A percentile compares a stretch with the other conserved stretches of the same genome.
phyloP scores from a whole-genome alignment of 2,888 invertebrate species.

The Calameuta pallipes region DNA sequence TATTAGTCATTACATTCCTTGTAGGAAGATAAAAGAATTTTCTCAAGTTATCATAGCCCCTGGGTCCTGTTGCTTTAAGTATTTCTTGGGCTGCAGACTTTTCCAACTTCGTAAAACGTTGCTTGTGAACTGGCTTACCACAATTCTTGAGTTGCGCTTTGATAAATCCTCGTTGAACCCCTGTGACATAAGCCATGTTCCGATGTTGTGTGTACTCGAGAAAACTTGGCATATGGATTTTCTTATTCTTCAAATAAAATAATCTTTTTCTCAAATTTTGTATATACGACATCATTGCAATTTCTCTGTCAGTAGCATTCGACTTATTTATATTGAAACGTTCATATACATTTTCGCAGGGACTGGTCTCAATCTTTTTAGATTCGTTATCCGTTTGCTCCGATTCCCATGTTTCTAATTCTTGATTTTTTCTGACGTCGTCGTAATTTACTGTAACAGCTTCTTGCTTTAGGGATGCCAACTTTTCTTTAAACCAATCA shows the following conservation, averaged over 20 bases:
- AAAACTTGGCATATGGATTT: conserved; percentile 1
- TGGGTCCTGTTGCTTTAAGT: conserved; percentile 14
- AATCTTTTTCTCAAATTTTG: conserved; percentile 15
- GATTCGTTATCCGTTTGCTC: background rate
- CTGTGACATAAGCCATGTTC: conserved; percentile 8
- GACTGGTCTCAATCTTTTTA: background rate
- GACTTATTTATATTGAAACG: conserved; percentile 15
- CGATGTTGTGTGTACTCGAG: conserved; percentile 9
- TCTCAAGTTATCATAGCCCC: conserved; percentile 21
- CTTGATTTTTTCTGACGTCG: background rate
- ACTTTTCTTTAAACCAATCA: conserved; percentile 7
- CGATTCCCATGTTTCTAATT: background rate
- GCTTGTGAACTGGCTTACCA: conserved; percentile 4
- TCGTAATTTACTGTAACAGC: background rate
- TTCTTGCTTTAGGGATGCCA: background rate
- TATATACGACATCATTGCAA: conserved; percentile 20
- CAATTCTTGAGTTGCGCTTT: conserved; percentile 17
- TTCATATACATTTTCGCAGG: conserved; percentile 4
- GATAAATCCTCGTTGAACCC: conserved; percentile 17
- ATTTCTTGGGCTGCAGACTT: conserved; percentile 15
- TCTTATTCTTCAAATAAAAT: conserved; percentile 3
- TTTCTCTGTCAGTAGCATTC: conserved; percentile 10
- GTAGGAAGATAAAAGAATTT: conserved; percentile 18
- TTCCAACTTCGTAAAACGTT: conserved; percentile 16
- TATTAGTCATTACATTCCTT: background rate